Conservation (phyloP, 2,888 invertebrate genomes). For the Prenolepis imparis region DNA sequence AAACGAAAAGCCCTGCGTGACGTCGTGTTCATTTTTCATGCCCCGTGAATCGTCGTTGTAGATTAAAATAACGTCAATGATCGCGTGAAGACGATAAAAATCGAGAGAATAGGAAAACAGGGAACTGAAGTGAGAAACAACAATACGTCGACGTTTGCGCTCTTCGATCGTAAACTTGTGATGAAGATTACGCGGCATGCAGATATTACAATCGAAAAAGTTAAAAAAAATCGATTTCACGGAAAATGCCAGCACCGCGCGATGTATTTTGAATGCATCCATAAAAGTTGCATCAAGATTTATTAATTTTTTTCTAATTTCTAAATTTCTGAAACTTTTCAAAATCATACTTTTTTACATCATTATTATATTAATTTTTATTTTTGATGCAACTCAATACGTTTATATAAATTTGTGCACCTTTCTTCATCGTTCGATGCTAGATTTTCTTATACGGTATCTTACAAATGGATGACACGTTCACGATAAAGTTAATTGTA, state of each 20-base stretch:
- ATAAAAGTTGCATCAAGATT: neutral
- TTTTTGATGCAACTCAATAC: neutral
- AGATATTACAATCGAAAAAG: conserved; percentile 61
- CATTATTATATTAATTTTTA: neutral
- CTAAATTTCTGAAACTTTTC: neutral
- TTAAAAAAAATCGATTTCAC: conserved; percentile 53
- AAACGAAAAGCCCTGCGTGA: conserved; percentile 38
- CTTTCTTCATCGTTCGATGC: conserved; percentile 40
- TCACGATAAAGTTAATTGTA: conserved; percentile 63
- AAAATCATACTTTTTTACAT: neutral
- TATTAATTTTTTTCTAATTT: neutral
- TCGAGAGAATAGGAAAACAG: conserved; percentile 25
- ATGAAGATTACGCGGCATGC: conserved; percentile 73
- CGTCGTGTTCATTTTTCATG: conserved; percentile 2
- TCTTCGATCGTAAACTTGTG: conserved; percentile 47
- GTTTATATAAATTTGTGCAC: neutral
- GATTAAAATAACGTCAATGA: conserved; percentile 19
- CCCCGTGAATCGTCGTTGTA: conserved; percentile 3
- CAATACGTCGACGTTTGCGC: conserved; percentile 30
- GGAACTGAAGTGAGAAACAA: conserved; percentile 14
- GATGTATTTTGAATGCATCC: neutral
- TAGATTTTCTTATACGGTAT: conserved; percentile 50
- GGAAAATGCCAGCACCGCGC: conserved; percentile 30
- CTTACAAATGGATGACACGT: conserved; percentile 59
- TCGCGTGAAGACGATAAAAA: conserved; percentile 13